These are phyloP conservation scores for Cacatua alba DNA, from an alignment of 2,113 vertebrate genomes.

Conservation along the genomic window DNA sequence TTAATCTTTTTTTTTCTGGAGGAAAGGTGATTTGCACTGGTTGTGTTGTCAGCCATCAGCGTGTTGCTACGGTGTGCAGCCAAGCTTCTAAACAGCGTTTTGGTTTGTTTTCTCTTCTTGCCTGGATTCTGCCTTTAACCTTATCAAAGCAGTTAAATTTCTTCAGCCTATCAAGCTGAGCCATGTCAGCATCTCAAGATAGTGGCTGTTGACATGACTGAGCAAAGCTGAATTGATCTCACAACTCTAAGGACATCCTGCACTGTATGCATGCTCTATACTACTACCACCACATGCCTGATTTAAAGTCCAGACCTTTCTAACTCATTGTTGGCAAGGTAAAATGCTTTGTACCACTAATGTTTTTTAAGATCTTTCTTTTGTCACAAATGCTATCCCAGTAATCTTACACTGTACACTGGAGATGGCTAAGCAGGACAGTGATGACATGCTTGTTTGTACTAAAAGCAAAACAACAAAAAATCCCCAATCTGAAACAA, in stretches of 20 bases:
- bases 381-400: not conserved
- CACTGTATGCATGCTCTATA: not conserved
- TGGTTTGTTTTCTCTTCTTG: conserved; percentile 67
- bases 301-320: conserved; percentile 59
- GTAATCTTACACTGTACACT: not conserved
- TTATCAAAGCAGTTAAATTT: conserved; percentile 80
- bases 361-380: not conserved
- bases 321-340: not conserved
- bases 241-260: conserved; percentile 50
- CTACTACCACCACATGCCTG: not conserved
- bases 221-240: conserved; percentile 74
- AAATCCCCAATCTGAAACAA: not conserved
- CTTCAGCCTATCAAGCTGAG: conserved; percentile 70
- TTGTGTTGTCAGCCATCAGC: conserved; percentile 5
- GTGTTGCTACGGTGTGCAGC: conserved; percentile 15
- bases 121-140: conserved; percentile 71
- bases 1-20: not conserved
- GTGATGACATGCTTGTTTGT: not conserved
- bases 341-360: not conserved
- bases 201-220: conserved; percentile 57
- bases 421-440: not conserved
- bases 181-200: conserved; percentile 72
- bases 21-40: not conserved
- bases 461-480: not conserved
- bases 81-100: conserved; percentile 54